Evolutionary conservation across 2,113 vertebrate species (phyloP), one percentile per base, ranked within the genome.

Genomic region (Nibea albiflora): DNA sequence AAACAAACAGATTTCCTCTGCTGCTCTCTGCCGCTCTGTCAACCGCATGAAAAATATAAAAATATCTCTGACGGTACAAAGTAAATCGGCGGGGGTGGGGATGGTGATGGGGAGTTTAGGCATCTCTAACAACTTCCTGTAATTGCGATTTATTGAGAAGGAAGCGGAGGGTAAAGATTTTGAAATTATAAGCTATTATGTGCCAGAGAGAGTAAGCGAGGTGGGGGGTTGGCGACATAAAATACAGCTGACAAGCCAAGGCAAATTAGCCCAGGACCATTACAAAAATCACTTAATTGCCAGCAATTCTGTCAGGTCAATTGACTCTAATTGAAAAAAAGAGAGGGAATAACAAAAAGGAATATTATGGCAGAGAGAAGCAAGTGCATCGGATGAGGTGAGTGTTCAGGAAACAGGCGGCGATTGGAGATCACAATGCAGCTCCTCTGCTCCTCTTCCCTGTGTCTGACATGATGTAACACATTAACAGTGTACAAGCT

Each of bases 221-320:
- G 79, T 94, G 74, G 89, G 96, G 95, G 96, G 96, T 95, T 94
- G 93, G 95, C 93, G 96, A 96, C 96, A 97, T 97, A 97, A 97
- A 98, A 97, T 95, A 97, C 96, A 98, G 97, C 97, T 98, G 98
- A 99, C 97, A 97, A 98, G 96, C 96, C 95, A 93, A 92, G 96
- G 97, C 96, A 97, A 99, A 99, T 99, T 99, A 98, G 96, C 96
- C 96, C 96, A 96, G 95, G 97, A 98, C 97, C 96, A 97, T 98
- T 98, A 97, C 97, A 97, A 98, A 95, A 99, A 98, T 98, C 97
- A 98, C 97, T 98, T 99, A 99, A 98, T 99, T 98, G 97, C 96
- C 94, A 94, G 97, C 97, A 97, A 98, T 99, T 99, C 97, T 98
- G 97, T 99, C 97, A 98, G 97, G 98, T 98, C 98, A 99, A 98